Conservation (phyloP, 2,113 vertebrate species). For the Mustela lutreola region DNA sequence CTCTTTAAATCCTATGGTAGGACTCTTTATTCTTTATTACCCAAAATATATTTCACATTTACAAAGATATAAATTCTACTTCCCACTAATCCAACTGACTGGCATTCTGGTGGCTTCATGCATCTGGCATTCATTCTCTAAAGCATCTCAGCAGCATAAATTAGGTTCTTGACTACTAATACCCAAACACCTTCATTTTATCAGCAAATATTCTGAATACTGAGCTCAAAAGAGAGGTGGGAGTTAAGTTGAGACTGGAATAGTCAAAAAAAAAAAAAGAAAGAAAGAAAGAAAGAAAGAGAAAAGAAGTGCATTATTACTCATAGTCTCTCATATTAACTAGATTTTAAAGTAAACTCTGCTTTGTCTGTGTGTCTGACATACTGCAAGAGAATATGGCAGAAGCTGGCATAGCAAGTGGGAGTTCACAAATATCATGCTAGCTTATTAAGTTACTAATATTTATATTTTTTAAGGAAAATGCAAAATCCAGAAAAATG, state of each 20-base stretch:
- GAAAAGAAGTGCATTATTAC: neutral
- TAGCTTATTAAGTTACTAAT: neutral
- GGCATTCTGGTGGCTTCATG: neutral
- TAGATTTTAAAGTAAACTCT: neutral
- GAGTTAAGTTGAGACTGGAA: neutral
- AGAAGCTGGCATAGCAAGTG: neutral
- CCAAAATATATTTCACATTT: neutral
- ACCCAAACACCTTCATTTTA: neutral
- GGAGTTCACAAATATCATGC: neutral
- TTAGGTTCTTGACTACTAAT: neutral
- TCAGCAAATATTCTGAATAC: neutral
- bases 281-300: no score
- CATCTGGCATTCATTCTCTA: neutral
- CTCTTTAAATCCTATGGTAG: neutral
- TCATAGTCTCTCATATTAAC: neutral
- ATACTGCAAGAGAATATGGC: neutral
- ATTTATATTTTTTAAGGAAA: neutral
- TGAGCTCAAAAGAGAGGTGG: neutral
- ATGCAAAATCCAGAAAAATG: neutral
- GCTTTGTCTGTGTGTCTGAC: neutral
- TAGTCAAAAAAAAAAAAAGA: neutral
- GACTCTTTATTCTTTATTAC: neutral
- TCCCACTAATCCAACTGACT: neutral
- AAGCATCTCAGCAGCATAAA: rapidly evolving
- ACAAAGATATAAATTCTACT: neutral